Percentiles rank a stretch among this genome's conserved stretches.
These are phyloP conservation scores for Ciona savignyi DNA, from an alignment of 23 tunicate species.

Conservation along the genomic window DNA sequence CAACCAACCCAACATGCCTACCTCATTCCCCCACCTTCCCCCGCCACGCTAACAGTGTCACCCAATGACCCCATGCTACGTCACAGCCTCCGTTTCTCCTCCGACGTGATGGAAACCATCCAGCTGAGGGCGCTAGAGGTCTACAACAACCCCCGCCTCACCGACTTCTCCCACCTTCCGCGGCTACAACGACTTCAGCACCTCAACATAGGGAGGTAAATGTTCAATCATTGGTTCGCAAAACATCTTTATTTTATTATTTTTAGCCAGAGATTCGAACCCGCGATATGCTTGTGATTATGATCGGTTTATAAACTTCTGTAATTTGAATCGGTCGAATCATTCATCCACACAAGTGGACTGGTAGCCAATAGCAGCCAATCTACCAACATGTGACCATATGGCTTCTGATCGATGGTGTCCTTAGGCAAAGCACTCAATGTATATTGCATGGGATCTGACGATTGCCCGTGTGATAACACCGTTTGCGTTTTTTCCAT, in stretches of 20 bases:
- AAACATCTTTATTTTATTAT: slow-evolving; percentile 14
- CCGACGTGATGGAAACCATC: neutral
- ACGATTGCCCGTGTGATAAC: no score
- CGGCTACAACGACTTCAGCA: slow-evolving; percentile 11
- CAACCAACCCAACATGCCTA: no score
- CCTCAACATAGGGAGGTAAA: slow-evolving; percentile 33
- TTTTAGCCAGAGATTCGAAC: no score
- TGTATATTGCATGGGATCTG: no score
- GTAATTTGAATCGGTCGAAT: no score
- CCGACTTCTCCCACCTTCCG: neutral
- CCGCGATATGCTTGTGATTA: neutral
- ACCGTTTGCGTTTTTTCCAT: no score
- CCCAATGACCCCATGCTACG: neutral
- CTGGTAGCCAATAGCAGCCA: no score
- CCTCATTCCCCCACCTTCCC: neutral
- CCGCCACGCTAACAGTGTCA: neutral
- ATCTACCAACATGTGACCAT: no score
- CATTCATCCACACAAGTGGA: no score
- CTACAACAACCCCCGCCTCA: slow-evolving; percentile 3
- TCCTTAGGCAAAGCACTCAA: no score
- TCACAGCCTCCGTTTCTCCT: neutral
- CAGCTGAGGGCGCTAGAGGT: slow-evolving; percentile 19
- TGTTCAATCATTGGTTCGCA: slow-evolving; percentile 1
- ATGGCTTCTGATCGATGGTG: no score
- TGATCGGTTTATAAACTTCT: no score